These are phyloP conservation scores for Tortrix viridana DNA, from an alignment of 2,888 invertebrate genomes.

Conservation along the genomic window DNA sequence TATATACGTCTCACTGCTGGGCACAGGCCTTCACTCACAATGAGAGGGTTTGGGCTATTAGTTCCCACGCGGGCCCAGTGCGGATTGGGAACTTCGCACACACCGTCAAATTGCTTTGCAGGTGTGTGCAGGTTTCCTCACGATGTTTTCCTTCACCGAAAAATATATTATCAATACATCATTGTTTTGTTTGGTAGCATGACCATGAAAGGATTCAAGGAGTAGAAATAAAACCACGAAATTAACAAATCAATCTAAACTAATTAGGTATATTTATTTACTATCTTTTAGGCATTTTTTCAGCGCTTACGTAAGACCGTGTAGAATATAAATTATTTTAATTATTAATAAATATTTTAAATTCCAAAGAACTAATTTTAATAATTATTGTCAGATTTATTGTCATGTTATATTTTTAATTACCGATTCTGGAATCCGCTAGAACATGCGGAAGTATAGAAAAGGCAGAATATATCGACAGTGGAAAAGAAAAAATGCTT, in stretches of 20 bases:
- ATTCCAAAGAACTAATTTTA: conserved; percentile 17
- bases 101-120: too few species aligned
- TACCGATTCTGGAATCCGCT: background rate
- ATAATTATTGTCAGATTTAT: conserved; percentile 45
- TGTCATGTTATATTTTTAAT: conserved; percentile 10
- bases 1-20: too few species aligned
- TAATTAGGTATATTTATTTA: conserved; percentile 45
- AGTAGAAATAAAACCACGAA: conserved; percentile 34
- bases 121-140: too few species aligned
- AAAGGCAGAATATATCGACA: background rate
- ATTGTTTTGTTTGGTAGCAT: too few species aligned
- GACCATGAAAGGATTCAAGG: too few species aligned
- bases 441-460: background rate
- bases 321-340: conserved; percentile 36
- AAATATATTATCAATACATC: too few species aligned
- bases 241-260: conserved; percentile 62
- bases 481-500: too few species aligned
- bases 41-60: too few species aligned
- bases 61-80: too few species aligned
- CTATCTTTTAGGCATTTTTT: conserved; percentile 66
- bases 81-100: too few species aligned
- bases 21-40: too few species aligned
- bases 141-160: too few species aligned
- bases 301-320: conserved; percentile 64
- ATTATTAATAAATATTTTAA: conserved; percentile 22